Evolutionary conservation across 2,888 invertebrate species (phyloP).

Genomic region (Pseudococcus viburni): DNA sequence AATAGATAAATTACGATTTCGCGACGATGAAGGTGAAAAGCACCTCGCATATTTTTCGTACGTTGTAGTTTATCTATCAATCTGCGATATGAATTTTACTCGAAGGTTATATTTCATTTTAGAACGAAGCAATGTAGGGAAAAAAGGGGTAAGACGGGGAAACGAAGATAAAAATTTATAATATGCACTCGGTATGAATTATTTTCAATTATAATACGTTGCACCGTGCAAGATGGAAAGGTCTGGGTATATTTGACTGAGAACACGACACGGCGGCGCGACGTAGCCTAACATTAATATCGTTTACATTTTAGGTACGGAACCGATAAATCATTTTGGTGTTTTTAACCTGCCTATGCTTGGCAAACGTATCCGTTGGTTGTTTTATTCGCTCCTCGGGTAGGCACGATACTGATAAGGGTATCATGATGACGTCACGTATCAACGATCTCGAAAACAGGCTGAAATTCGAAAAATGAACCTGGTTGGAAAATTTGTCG

Average conservation of each 20-base stretch:
- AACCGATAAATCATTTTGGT: conserved; percentile 29
- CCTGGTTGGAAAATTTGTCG: background rate
- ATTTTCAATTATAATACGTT: conserved; percentile 48
- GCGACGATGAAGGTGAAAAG: too few species aligned
- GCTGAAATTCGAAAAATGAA: background rate
- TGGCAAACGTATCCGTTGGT: background rate
- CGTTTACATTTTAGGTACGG: conserved; percentile 10
- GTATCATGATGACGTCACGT: background rate
- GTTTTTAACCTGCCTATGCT: conserved; percentile 4
- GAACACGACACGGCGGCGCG: background rate
- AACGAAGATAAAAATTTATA: background rate
- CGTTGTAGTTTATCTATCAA: background rate
- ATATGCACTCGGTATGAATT: conserved; percentile 13
- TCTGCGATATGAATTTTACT: too few species aligned
- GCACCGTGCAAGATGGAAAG: background rate
- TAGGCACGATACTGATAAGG: background rate
- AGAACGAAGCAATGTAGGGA: too few species aligned
- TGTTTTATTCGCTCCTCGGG: background rate
- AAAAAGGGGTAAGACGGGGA: too few species aligned
- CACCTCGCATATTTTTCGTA: background rate
- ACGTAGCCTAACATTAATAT: conserved; percentile 45
- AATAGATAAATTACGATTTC: too few species aligned
- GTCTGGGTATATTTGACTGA: background rate
- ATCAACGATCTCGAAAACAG: background rate
- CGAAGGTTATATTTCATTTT: too few species aligned